Evolutionary conservation across 2,888 invertebrate species (phyloP).

Genomic region (Meiosimyza platycephala): DNA sequence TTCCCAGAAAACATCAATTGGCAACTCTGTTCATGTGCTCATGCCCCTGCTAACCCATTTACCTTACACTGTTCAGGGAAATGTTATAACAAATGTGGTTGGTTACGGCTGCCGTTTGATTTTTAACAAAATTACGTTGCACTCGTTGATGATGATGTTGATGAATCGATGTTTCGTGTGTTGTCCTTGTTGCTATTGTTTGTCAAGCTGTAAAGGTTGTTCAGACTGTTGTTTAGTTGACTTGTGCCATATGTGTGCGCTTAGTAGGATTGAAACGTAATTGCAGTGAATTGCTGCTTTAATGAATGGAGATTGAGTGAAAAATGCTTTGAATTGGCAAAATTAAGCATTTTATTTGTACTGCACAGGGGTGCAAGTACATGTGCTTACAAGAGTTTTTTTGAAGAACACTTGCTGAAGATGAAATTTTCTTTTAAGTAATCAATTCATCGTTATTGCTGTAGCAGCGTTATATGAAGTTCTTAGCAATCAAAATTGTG

Average conservation of each 20-base stretch:
- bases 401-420: no score
- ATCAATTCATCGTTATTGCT: neutral
- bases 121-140: conserved; percentile 18
- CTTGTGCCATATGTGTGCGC: no score
- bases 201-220: no score
- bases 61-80: conserved; percentile 38
- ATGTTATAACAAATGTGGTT: conserved; percentile 1
- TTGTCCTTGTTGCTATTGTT: neutral
- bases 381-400: neutral
- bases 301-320: conserved; percentile 25
- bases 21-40: no score
- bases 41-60: neutral
- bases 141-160: conserved; percentile 50
- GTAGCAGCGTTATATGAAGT: no score
- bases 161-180: conserved; percentile 51
- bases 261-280: no score
- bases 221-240: no score
- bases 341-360: neutral
- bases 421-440: neutral
- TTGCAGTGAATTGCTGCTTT: neutral
- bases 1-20: no score
- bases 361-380: neutral
- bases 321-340: conserved; percentile 11
- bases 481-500: no score
- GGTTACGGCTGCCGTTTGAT: conserved; percentile 1